A percentile compares a stretch with the other conserved stretches of the same genome.
Evolutionary conservation across 2,888 invertebrate species (phyloP).

Genomic region (Thymelicus acteon): DNA sequence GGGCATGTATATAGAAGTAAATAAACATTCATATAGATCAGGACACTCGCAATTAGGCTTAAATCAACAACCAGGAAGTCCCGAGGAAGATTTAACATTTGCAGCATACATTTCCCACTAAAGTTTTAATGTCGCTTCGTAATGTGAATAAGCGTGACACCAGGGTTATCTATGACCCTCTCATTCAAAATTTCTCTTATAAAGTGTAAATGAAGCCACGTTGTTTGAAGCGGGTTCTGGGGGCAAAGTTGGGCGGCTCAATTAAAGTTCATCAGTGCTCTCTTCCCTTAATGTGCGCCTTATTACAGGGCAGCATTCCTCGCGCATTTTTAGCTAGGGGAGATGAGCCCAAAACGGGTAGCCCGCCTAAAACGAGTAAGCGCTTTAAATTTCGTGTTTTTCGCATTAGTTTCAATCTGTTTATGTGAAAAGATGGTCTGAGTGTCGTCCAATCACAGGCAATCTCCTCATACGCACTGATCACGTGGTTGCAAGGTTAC

Average conservation of each 20-base stretch:
- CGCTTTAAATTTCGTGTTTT: too few relatives aligned
- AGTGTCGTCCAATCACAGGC: too few relatives aligned
- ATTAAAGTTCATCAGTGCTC: slow-evolving; percentile 36
- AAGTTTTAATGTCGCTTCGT: slow-evolving; percentile 28
- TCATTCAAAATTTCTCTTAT: slow-evolving; percentile 34
- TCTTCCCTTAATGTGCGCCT: slow-evolving; percentile 16
- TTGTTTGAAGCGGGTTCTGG: slow-evolving; percentile 29
- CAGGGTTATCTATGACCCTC: slow-evolving; percentile 31
- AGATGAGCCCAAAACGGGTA: too few relatives aligned
- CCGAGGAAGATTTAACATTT: slow-evolving; percentile 12
- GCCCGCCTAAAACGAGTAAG: too few relatives aligned
- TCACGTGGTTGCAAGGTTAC: too few relatives aligned
- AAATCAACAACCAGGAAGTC: neutral
- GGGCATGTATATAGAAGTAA: too few relatives aligned
- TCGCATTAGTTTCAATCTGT: too few relatives aligned
- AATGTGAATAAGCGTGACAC: slow-evolving; percentile 7
- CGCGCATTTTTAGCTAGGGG: slow-evolving; percentile 19
- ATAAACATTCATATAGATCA: too few relatives aligned
- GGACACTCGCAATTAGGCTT: neutral
- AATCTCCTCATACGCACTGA: too few relatives aligned
- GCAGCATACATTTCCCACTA: slow-evolving; percentile 1
- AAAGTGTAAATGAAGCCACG: slow-evolving; percentile 35
- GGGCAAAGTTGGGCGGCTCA: slow-evolving; percentile 27
- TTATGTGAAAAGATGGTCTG: too few relatives aligned
- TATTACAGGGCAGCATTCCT: slow-evolving; percentile 19